Evolutionary conservation across 1,140 invertebrate species (phyloP), one percentile per base, ranked within the genome.

Genomic region (Ips nitidus): DNA sequence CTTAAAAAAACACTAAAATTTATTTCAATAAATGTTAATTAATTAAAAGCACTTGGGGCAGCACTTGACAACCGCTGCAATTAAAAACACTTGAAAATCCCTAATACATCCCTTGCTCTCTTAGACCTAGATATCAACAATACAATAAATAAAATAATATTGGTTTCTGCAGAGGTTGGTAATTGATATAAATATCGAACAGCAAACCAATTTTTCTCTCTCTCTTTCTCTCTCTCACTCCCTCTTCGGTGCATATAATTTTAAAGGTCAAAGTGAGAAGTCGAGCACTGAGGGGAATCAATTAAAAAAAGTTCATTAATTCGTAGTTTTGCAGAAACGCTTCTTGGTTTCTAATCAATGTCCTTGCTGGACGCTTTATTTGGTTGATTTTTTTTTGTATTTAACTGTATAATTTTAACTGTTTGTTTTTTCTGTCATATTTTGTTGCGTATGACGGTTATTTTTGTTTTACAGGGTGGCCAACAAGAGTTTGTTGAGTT

Each of bases 181-280:
- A 59, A 59, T n/a, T 59, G 57, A 41, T 59, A 56, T 56, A 56
- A 56, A 56, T 56, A 56, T 56, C 53, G 22, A 50, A 8, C 45
- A 50, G 45, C 45, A 50, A 50, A 50, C 6, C 45, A 50, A 50
- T 50, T 22, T 8, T 6, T 50, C 7, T 22, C 22, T 22, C 22
- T 22, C 22, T 22, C 22, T 22, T 22, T 22, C 22, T 22, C 22
- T 22, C 6, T 50, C 45, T 43, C 38, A 41, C 57, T 59, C 57
- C 57, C 57, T 43, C 57, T 59, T 59, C 3, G 57, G 57, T 59
- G 57, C 57, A 59, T 56, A 22, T 50, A 59, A 41, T 59, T 59
- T 41, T 59, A 59, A 22, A 59, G 57, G 57, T 59, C 57, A 59
- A 56, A 22, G 53, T 56, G 38, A 37, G 22, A 56, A 56, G 53